Percentiles rank a stretch among this genome's conserved stretches.
Evolutionary conservation across 2,113 vertebrate genomes (phyloP).

Genomic region (Corvus hawaiiensis): DNA sequence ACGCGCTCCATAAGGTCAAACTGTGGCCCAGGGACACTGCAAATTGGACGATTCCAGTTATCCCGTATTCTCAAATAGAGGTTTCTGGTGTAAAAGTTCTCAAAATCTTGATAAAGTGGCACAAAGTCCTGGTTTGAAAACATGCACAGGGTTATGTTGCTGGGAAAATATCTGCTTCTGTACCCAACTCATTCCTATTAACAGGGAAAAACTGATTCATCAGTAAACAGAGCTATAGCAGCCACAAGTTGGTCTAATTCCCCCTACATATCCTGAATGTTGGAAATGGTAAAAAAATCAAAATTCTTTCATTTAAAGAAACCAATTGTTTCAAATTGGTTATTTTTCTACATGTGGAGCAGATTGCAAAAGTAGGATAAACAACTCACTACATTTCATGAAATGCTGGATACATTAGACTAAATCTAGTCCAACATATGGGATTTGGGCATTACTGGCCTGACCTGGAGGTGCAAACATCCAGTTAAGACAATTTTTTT

Average conservation of each 20-base stretch:
- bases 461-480: not conserved
- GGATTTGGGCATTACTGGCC: not conserved
- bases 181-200: not conserved
- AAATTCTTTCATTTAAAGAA: not conserved
- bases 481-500: not conserved
- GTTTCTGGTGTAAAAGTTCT: constrained; percentile 92
- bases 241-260: not conserved
- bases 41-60: constrained; percentile 91
- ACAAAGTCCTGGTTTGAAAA: constrained; percentile 84
- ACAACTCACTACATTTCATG: not conserved
- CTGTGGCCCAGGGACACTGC: constrained; percentile 84
- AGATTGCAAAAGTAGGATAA: not conserved
- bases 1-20: constrained; percentile 90
- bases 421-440: not conserved
- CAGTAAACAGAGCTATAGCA: not conserved
- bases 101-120: constrained; percentile 95
- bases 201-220: not conserved
- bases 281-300: not conserved
- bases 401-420: not conserved
- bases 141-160: constrained; percentile 34
- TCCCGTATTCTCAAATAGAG: constrained; percentile 93
- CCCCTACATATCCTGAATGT: not conserved
- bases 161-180: not conserved
- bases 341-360: not conserved
- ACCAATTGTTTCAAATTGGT: not conserved